Evolutionary conservation across 2,888 invertebrate genomes (phyloP).

Genomic region (Heliconius aoede): DNA sequence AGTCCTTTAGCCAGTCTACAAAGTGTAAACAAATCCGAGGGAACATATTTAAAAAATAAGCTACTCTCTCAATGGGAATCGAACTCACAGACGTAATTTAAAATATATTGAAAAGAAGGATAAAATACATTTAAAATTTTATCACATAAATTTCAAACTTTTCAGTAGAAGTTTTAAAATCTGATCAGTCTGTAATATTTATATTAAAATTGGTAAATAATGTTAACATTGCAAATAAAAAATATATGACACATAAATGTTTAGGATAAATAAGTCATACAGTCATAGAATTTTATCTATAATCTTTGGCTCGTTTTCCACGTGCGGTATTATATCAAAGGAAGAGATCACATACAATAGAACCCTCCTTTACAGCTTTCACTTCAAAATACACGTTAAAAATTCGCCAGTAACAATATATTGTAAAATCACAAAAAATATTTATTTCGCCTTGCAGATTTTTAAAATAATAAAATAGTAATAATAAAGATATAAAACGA

Average conservation of each 20-base stretch:
- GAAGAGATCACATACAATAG: not conserved
- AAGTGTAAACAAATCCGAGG: too few species aligned
- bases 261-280: not conserved
- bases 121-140: not conserved
- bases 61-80: too few species aligned
- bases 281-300: slow-evolving; percentile 9
- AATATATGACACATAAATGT: not conserved
- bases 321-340: not conserved
- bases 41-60: too few species aligned
- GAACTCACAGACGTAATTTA: not conserved
- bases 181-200: not conserved
- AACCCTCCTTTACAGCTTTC: not conserved
- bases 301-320: not conserved
- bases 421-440: not conserved
- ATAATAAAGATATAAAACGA: slow-evolving; percentile 7
- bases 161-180: not conserved
- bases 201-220: not conserved
- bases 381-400: not conserved
- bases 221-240: not conserved
- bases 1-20: too few species aligned
- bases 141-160: too few species aligned
- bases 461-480: not conserved
- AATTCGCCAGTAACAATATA: not conserved
- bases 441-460: not conserved
- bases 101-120: not conserved